A percentile compares a stretch with the other conserved stretches of the same genome.
Conservation (phyloP, 1,140 invertebrate species). For the Fopius arisanus region DNA sequence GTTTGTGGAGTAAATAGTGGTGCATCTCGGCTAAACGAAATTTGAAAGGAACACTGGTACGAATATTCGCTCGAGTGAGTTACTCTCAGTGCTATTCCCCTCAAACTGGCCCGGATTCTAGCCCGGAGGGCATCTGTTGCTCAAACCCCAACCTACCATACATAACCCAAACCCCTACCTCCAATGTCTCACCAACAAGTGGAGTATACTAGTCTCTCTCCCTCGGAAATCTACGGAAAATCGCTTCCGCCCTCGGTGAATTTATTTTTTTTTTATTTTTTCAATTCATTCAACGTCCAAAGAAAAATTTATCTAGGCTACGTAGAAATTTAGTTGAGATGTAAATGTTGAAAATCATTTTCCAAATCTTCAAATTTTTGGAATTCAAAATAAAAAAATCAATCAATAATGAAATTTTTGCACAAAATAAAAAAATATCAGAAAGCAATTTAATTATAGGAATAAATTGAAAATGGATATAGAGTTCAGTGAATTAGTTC, state of each 20-base stretch:
- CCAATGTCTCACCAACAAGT: constrained; percentile 28
- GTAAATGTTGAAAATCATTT: too few relatives aligned
- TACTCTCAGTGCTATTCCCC: constrained; percentile 3
- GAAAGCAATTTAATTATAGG: too few relatives aligned
- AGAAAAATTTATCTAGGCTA: too few relatives aligned
- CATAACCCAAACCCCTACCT: constrained; percentile 2
- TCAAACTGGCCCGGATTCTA: constrained; percentile 21
- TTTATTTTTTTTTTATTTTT: background rate
- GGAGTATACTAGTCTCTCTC: constrained; percentile 7
- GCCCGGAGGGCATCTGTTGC: constrained; percentile 33
- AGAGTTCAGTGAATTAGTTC: too few relatives aligned
- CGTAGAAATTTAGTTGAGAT: too few relatives aligned
- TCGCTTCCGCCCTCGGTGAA: background rate
- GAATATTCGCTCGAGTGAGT: constrained; percentile 24
- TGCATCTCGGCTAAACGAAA: constrained; percentile 10
- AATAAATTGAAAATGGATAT: too few relatives aligned
- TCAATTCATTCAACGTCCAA: too few relatives aligned
- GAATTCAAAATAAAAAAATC: too few relatives aligned
- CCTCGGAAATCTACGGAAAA: background rate
- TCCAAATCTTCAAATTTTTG: too few relatives aligned
- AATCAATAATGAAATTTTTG: too few relatives aligned
- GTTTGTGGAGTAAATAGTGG: background rate
- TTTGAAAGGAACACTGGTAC: background rate
- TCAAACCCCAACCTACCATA: constrained; percentile 15
- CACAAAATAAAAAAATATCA: too few relatives aligned